Conservation (phyloP, 2,888 invertebrate genomes). For the Hirtodrosophila duncani region DNA sequence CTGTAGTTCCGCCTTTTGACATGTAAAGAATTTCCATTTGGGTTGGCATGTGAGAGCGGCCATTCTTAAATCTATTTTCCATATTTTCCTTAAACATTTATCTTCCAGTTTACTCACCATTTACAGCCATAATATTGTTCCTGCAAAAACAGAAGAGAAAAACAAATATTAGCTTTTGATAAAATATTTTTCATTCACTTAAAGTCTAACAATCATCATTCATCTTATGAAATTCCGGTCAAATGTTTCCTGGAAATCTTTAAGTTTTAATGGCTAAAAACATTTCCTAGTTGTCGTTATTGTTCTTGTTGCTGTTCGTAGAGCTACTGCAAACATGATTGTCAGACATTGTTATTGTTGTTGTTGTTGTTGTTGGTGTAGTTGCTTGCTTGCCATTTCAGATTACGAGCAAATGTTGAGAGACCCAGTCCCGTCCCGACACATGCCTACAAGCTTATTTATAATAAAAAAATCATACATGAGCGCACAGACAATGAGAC, state of each 20-base stretch:
- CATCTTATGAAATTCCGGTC: slow-evolving; percentile 26
- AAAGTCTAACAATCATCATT: slow-evolving; percentile 8
- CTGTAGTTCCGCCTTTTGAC: too few species aligned
- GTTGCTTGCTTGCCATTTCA: slow-evolving; percentile 54
- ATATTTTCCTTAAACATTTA: too few species aligned
- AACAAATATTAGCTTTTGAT: too few species aligned
- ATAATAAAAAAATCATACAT: slow-evolving; percentile 71
- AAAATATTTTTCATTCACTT: slow-evolving; percentile 1
- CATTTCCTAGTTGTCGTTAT: slow-evolving; percentile 42
- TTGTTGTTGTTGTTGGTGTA: slow-evolving; percentile 8
- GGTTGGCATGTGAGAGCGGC: too few species aligned
- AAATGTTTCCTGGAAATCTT: slow-evolving; percentile 42
- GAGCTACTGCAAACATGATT: slow-evolving; percentile 32
- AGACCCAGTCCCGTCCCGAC: slow-evolving; percentile 33
- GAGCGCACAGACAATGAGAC: slow-evolving; percentile 68
- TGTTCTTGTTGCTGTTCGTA: slow-evolving; percentile 5
- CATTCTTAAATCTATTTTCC: too few species aligned
- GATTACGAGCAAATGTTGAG: slow-evolving; percentile 67
- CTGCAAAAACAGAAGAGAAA: too few species aligned
- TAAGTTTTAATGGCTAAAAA: slow-evolving; percentile 45
- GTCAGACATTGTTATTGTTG: slow-evolving; percentile 25
- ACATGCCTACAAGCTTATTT: slow-evolving; percentile 69
- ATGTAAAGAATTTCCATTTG: too few species aligned
- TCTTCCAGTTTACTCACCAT: too few species aligned
- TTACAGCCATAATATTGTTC: too few species aligned